phyloP scores from a whole-genome alignment of 2,113 vertebrate species.

The Mustelus asterias region DNA sequence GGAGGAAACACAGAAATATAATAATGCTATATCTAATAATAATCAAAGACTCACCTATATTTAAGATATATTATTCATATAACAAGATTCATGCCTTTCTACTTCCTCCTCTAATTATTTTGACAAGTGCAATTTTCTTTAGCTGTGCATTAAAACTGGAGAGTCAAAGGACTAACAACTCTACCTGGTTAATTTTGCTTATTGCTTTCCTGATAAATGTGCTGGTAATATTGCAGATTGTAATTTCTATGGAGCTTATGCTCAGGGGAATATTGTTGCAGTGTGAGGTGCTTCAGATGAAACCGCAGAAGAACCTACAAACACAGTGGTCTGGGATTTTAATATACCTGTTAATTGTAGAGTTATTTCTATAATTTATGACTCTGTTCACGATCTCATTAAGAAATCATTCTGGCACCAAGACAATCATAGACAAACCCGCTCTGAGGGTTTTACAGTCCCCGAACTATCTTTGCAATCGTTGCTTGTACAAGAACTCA shows the following conservation, averaged over 20 bases:
- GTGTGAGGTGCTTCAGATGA: constrained; percentile 4
- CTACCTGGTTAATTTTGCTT: constrained; percentile 25
- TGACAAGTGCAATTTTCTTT: constrained; percentile 26
- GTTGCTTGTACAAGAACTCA: background rate
- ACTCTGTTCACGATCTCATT: constrained; percentile 5
- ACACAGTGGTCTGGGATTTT: background rate
- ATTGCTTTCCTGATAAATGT: constrained; percentile 35
- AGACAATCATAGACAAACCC: background rate
- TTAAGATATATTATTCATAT: background rate
- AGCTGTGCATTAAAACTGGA: background rate
- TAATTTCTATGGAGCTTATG: background rate
- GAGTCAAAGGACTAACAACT: background rate
- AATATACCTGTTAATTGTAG: constrained; percentile 6
- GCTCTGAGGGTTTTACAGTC: background rate
- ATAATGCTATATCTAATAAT: background rate
- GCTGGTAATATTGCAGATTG: constrained; percentile 11
- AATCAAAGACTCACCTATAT: background rate
- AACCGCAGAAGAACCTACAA: constrained; percentile 17
- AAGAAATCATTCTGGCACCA: background rate
- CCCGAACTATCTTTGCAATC: background rate
- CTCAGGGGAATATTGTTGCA: background rate
- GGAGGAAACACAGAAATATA: background rate
- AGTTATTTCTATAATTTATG: constrained; percentile 20
- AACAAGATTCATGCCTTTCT: background rate
- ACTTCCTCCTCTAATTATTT: background rate